A percentile compares a stretch with the other conserved stretches of the same genome.
Evolutionary conservation across 2,113 vertebrate species (phyloP).

Genomic region (Nyctibius bracteatus): DNA sequence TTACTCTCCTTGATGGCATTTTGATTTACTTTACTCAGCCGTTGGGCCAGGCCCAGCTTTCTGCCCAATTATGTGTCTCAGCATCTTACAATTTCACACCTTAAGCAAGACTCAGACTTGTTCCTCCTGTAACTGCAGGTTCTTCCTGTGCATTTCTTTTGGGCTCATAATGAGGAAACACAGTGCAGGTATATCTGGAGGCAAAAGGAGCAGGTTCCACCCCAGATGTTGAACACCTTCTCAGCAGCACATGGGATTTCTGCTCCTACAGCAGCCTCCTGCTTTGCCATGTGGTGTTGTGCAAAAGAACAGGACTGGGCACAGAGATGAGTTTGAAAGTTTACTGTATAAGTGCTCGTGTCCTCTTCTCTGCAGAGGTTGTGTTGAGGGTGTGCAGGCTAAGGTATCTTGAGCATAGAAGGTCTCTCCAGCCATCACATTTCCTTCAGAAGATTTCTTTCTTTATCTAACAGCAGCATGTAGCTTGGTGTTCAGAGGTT

Average conservation of each 20-base stretch:
- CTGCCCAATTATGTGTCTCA: neutral
- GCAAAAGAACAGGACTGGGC: neutral
- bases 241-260: accelerated
- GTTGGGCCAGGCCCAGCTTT: neutral
- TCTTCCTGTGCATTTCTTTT: neutral
- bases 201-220: neutral
- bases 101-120: neutral
- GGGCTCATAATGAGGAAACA: neutral
- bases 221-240: accelerated
- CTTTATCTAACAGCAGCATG: neutral
- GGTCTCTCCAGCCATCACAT: neutral
- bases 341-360: neutral
- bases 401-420: neutral
- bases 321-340: neutral
- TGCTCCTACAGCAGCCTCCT: neutral
- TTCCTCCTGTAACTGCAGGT: neutral
- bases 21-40: neutral
- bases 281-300: neutral
- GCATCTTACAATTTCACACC: neutral
- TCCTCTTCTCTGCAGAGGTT: neutral
- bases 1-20: neutral
- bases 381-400: neutral
- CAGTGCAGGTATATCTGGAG: neutral
- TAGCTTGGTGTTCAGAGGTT: neutral
- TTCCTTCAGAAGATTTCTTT: neutral